Evolutionary conservation across 2,113 vertebrate species (phyloP).

Genomic region (Verasper variegatus): DNA sequence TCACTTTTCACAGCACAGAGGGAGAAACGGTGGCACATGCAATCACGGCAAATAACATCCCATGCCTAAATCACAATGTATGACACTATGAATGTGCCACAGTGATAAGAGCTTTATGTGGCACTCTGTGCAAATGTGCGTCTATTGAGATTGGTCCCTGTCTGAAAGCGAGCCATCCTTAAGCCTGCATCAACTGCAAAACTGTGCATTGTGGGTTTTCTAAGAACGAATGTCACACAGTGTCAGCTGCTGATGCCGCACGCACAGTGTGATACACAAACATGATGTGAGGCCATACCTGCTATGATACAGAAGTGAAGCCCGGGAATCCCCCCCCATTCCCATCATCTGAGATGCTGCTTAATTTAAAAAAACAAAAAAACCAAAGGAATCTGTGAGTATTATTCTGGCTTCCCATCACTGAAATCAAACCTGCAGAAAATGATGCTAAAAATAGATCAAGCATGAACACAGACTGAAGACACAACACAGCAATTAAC

Average conservation of each 20-base stretch:
- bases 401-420: too few species aligned
- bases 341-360: too few species aligned
- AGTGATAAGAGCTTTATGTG: constrained; percentile 1
- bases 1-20: constrained; percentile 39
- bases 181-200: neutral
- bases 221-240: neutral
- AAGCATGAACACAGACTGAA: neutral
- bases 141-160: neutral
- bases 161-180: neutral
- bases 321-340: too few species aligned
- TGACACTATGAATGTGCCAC: constrained; percentile 8
- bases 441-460: neutral
- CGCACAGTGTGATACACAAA: neutral
- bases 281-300: neutral
- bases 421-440: neutral
- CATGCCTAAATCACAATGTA: constrained; percentile 5
- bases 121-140: neutral
- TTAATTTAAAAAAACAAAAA: too few species aligned
- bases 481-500: constrained; percentile 1
- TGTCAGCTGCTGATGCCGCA: neutral
- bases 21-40: constrained; percentile 10
- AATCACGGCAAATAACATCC: neutral
- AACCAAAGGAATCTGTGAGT: too few species aligned
- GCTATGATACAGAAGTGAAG: too few species aligned
- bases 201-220: neutral